Conservation (phyloP, 2,888 invertebrate genomes). For the Nomada ruficornis region DNA sequence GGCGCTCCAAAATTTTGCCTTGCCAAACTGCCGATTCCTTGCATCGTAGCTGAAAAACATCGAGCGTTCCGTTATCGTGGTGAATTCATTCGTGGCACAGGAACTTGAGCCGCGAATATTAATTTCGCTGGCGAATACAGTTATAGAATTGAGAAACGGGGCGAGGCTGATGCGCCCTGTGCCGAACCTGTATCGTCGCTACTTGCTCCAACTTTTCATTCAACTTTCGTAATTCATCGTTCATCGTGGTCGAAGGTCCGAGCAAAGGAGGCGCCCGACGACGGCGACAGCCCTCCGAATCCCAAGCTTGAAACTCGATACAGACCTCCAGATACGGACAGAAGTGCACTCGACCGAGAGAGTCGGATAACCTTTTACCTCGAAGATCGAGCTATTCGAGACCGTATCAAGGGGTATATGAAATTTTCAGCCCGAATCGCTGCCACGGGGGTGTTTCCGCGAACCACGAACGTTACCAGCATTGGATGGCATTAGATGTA, state of each 20-base stretch:
- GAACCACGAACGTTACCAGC: neutral
- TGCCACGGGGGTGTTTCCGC: neutral
- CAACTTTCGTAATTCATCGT: slow-evolving; percentile 19
- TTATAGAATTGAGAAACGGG: neutral
- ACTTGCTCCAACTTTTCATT: slow-evolving; percentile 14
- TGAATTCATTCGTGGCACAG: too few species aligned
- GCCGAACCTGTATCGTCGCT: neutral
- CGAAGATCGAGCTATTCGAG: slow-evolving; percentile 55
- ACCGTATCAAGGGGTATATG: slow-evolving; percentile 45
- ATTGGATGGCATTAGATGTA: neutral
- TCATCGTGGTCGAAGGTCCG: slow-evolving; percentile 67
- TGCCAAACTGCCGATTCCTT: slow-evolving; percentile 86
- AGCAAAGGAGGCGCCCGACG: slow-evolving; percentile 22
- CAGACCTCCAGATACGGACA: slow-evolving; percentile 38
- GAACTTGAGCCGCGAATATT: neutral
- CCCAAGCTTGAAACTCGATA: slow-evolving; percentile 63
- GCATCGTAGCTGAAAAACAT: slow-evolving; percentile 86
- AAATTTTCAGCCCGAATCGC: slow-evolving; percentile 24
- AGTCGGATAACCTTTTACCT: slow-evolving; percentile 76
- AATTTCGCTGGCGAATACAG: neutral
- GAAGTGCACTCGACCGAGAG: slow-evolving; percentile 75
- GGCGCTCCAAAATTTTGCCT: slow-evolving; percentile 87
- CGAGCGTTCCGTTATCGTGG: too few species aligned
- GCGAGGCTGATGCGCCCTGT: neutral
- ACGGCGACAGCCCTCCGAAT: slow-evolving; percentile 24